Evolutionary conservation across 1,140 invertebrate genomes (phyloP), one percentile per base, ranked within the genome.

Genomic region (Aphis craccivora): DNA sequence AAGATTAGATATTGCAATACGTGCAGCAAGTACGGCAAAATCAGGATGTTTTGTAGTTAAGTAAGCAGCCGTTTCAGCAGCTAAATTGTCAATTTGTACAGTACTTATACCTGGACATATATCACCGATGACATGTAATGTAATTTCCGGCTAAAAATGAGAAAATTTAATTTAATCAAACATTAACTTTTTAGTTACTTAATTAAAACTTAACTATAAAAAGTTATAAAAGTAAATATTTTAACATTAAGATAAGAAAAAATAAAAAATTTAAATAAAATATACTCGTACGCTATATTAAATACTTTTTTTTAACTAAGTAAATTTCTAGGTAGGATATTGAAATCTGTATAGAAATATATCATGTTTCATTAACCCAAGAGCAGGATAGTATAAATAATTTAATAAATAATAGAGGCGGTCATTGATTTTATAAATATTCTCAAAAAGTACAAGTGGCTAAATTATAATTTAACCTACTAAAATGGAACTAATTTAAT

Each of bases 31-130:
- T 94, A 98, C 96, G 18, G 99, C 99, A 96, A 99, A 99, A 96
- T 99, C 99, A 0, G 99, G 98, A 96, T 99, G 99, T 95, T 98
- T 97, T 9, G 98, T 99, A 0, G 99, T 99, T 97, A 99, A 98
- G 37, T 97, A 98, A 35, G 99, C 99, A 83, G 98, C 98, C 94
- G 98, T 99, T 96, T 99, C 99, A 2, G 99, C 99, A 92, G 99
- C 98, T 93, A 99, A 96, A 95, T 99, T 99, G 95, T 99, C 99
- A 94, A 99, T 95, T 95, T 99, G 98, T 0, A 99, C 97, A 7
- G 99, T 99, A 40, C 98, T 99, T 5, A 99, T 98, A 23, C 99
- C 99, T 94, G 98, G 97, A 95, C 99, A 99, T 9, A 99, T 96
- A 0, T 99, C 99, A 96, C 96, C 98, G 84, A 99, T 98, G 0